These are phyloP conservation scores for Scomber colias DNA, from an alignment of 2,113 vertebrate species.

Conservation along the genomic window DNA sequence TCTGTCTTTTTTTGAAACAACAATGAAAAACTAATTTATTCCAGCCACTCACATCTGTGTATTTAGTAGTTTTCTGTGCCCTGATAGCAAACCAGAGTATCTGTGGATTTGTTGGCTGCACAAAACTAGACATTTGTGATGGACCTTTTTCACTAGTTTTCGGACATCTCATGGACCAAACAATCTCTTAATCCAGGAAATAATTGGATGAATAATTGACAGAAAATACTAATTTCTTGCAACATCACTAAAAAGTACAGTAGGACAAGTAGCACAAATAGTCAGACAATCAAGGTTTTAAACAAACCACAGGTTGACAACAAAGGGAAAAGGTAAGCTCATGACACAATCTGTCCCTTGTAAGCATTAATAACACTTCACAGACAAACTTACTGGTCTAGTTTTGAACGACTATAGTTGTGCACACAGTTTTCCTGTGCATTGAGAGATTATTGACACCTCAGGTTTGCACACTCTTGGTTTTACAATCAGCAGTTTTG, in stretches of 20 bases:
- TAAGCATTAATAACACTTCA: constrained; percentile 12
- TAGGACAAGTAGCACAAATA: neutral
- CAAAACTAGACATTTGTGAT: neutral
- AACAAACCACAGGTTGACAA: constrained; percentile 7
- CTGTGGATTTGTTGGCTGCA: neutral
- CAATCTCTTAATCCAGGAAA: neutral
- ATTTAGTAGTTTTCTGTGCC: neutral
- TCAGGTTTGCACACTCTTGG: neutral
- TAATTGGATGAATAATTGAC: neutral
- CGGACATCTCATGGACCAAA: neutral
- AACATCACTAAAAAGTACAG: constrained; percentile 1
- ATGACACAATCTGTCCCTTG: neutral
- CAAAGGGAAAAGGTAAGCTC: neutral
- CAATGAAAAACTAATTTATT: neutral
- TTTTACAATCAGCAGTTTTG: constrained; percentile 20
- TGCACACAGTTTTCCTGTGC: neutral
- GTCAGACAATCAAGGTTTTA: constrained; percentile 1
- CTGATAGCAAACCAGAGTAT: neutral
- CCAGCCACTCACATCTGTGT: neutral
- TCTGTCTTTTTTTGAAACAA: neutral
- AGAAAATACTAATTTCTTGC: neutral
- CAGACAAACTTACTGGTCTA: neutral
- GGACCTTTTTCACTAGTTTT: too few species aligned
- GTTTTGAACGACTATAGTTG: neutral
- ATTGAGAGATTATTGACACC: constrained; percentile 7